Evolutionary conservation across 64 coral and sea anemone species (phyloP).

Genomic region (Porites lutea): DNA sequence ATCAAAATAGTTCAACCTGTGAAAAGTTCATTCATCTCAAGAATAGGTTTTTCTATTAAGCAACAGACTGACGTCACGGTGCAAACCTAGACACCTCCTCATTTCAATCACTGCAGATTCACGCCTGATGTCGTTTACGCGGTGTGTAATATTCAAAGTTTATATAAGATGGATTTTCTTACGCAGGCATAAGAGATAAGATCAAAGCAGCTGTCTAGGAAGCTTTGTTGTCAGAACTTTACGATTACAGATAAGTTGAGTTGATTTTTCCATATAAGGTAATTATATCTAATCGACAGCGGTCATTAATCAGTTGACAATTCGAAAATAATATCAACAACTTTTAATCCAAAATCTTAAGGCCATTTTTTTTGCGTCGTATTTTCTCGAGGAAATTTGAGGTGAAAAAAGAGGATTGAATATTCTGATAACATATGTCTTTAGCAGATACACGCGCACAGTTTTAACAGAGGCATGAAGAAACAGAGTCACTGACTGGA

Average conservation of each 20-base stretch:
- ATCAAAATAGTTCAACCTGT: background rate
- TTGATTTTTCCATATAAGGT: background rate
- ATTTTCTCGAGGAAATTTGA: no score
- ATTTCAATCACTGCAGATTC: background rate
- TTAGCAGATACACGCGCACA: no score
- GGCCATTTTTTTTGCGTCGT: no score
- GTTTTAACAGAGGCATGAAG: no score
- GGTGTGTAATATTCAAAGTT: background rate
- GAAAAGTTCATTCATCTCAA: no score
- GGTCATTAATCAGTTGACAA: background rate
- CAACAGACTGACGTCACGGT: no score
- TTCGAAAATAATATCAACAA: background rate
- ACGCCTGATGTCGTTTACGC: background rate
- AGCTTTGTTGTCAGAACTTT: background rate
- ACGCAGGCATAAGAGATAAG: background rate
- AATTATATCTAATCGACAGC: background rate
- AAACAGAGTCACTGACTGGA: no score
- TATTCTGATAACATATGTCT: no score
- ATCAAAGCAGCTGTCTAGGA: background rate
- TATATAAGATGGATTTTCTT: background rate
- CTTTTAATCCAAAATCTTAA: no score
- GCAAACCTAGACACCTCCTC: no score
- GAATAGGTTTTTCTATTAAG: no score
- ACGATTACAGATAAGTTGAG: background rate
- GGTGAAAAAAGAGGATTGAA: no score